These are phyloP conservation scores for Drosophila repleta DNA, from an alignment of 1,140 invertebrate genomes.

Conservation along the genomic window DNA sequence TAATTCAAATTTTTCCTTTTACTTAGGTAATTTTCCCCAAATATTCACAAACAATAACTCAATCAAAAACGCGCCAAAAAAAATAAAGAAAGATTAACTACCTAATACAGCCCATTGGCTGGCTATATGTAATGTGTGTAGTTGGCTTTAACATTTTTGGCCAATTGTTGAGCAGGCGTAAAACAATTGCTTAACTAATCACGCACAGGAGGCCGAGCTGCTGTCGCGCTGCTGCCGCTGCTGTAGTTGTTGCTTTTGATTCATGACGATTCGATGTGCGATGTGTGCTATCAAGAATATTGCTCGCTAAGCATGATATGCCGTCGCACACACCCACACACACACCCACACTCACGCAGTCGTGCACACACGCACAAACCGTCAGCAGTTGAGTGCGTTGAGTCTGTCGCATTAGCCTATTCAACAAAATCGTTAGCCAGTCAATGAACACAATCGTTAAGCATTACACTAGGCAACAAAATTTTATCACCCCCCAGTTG, in stretches of 20 bases:
- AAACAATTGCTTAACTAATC: slow-evolving; percentile 48
- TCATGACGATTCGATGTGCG: slow-evolving; percentile 59
- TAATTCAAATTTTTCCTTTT: no score
- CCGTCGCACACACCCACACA: slow-evolving; percentile 5
- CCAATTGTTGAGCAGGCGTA: slow-evolving; percentile 12
- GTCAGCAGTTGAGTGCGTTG: slow-evolving; percentile 14
- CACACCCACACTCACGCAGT: slow-evolving; percentile 4
- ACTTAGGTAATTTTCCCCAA: no score
- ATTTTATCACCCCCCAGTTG: slow-evolving; percentile 65
- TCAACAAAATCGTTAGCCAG: slow-evolving; percentile 74
- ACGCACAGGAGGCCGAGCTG: slow-evolving; percentile 33
- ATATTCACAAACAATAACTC: no score
- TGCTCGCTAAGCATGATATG: slow-evolving; percentile 67
- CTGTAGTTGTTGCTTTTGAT: slow-evolving; percentile 26
- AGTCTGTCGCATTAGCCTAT: slow-evolving; percentile 61
- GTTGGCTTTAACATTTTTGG: background rate
- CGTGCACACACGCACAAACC: slow-evolving; percentile 1
- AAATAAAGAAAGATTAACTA: no score
- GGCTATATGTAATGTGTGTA: background rate
- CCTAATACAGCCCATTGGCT: background rate
- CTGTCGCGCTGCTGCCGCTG: background rate
- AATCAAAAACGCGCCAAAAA: no score
- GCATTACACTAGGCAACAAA: slow-evolving; percentile 75
- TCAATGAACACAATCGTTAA: slow-evolving; percentile 76
- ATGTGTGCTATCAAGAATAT: slow-evolving; percentile 61